phyloP scores from a whole-genome alignment of 1,140 invertebrate genomes.

The Portunus trituberculatus region DNA sequence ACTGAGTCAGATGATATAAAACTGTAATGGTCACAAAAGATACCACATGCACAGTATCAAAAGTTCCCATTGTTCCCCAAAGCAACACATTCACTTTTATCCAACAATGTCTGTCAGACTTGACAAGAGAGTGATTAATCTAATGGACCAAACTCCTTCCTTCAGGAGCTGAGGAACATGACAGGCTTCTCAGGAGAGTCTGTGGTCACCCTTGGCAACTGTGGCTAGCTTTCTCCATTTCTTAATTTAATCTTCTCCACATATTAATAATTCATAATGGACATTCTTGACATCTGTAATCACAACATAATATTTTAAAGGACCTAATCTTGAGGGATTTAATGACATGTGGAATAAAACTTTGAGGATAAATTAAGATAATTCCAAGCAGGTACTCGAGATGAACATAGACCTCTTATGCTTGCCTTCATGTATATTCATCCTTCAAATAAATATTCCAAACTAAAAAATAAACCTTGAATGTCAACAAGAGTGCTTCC shows the following conservation, averaged over 20 bases:
- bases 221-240: too few species aligned
- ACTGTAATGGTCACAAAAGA: background rate
- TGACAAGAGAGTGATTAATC: background rate
- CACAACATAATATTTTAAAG: too few species aligned
- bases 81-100: background rate
- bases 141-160: background rate
- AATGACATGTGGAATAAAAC: background rate
- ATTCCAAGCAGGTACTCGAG: background rate
- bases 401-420: background rate
- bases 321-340: too few species aligned
- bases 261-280: too few species aligned
- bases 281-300: too few species aligned
- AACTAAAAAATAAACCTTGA: background rate
- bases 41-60: background rate
- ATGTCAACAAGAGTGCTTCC: background rate
- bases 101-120: background rate
- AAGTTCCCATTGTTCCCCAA: slow-evolving; percentile 8
- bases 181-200: background rate
- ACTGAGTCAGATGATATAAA: slow-evolving; percentile 14
- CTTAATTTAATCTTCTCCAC: too few species aligned
- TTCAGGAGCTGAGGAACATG: background rate
- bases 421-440: background rate
- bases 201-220: background rate
- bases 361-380: background rate
- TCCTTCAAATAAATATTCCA: background rate